A percentile compares a stretch with the other conserved stretches of the same genome.
Conservation (phyloP, 2,797 vertebrate species). For the Gallinago nigripennis region DNA sequence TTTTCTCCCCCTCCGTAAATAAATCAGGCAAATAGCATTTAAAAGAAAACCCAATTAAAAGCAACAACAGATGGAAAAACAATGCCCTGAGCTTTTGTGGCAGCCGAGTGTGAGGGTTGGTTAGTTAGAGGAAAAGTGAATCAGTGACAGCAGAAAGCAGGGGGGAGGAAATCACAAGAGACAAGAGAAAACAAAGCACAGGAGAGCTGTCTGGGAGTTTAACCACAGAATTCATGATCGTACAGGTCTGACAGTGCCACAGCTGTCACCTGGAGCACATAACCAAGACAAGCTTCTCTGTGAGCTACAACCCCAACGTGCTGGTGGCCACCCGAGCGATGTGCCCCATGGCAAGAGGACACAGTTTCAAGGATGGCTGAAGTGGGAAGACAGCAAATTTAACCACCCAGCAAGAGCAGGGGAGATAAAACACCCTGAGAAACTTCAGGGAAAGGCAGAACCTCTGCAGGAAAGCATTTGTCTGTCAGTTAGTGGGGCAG, state of each 20-base stretch:
- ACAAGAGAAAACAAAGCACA: background rate
- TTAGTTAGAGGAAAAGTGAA: background rate
- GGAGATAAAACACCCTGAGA: background rate
- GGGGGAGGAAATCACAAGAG: background rate
- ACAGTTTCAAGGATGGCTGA: fast-evolving
- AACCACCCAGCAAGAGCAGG: background rate
- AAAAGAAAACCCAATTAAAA: background rate
- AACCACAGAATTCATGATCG: fast-evolving
- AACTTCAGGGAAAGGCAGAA: background rate
- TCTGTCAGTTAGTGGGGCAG: background rate
- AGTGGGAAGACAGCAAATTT: background rate
- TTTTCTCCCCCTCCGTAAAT: background rate
- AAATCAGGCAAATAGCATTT: background rate
- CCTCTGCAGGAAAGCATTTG: fast-evolving
- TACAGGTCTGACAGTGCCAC: background rate
- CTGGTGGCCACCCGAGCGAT: fast-evolving
- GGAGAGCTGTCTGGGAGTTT: background rate
- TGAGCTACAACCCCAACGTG: background rate
- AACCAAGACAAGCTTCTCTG: fast-evolving
- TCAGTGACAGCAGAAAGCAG: background rate
- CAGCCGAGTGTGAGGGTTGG: fast-evolving
- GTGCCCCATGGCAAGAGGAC: fast-evolving
- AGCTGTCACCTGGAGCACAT: background rate
- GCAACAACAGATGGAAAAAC: background rate
- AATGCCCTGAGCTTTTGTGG: background rate